Base-by-base conservation (phyloP, 2,888 invertebrate genomes). In the Petrolisthes manimaculis region DNA sequence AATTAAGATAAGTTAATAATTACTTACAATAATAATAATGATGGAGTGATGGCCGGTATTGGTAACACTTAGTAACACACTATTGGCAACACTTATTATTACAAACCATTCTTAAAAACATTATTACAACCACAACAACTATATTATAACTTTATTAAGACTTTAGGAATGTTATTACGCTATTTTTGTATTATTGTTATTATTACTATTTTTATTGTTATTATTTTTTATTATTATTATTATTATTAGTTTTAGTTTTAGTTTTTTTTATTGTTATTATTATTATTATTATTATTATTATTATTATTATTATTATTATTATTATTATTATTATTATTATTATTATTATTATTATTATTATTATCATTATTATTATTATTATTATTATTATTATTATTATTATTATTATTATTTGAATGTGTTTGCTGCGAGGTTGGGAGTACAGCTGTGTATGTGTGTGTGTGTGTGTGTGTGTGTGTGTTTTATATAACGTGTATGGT, bases 341-440 rank as follows among this genome's bases (percentile, higher is more conserved):
- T 61, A 14, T 61, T 8, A 61, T 61, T 12, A 61, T 61, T 61
- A 12, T 12, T 61, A 61, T 61, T 61, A 8, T 61, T 8, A 61
- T 12, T 8, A 12, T 14, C 61, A 12, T 12, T 61, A 12, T 61
- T 61, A 61, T 61, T 61, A 61, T 61, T 61, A 61, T 61, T 61
- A 61, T 61, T 61, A 61, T 61, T 61, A 61, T 61, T 61, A 61
- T 61, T 61, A 61, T 61, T 61, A 61, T 61, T 61, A 61, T 61
- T 61, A 14, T 61, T 61, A 61, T 14, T 61, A 61, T 12, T 61
- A 12, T 61, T 12, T 61, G 14, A 8, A 12, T 12, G 14, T 14
- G 14, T 61, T 61, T 61, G 61, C 61, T 12, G 61, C 9, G 8
- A 12, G 14, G 61, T 61, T 8, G 8, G 14, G 61, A 61, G 61